Evolutionary conservation across 2,113 vertebrate species (phyloP).

Genomic region (Pimephales promelas): DNA sequence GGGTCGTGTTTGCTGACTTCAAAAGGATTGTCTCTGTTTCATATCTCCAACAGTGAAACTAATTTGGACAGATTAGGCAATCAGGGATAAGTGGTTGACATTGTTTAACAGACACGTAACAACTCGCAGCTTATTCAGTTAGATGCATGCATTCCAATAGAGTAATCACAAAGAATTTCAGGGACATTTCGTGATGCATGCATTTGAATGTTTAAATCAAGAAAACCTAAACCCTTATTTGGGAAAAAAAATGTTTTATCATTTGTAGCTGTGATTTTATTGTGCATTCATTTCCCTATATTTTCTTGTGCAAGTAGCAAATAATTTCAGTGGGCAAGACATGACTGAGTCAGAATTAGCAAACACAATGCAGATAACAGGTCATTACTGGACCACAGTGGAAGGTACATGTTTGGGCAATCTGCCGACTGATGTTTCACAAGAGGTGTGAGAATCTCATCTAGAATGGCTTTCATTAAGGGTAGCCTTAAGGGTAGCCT

Average conservation of each 20-base stretch:
- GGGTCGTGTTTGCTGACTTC: background rate
- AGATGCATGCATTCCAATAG: background rate
- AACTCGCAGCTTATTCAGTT: background rate
- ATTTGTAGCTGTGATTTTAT: conserved; percentile 29
- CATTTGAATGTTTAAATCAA: background rate
- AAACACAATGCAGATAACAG: conserved; percentile 43
- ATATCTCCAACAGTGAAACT: background rate
- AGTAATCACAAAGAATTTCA: background rate
- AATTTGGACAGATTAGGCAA: conserved; percentile 15
- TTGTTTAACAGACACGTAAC: background rate
- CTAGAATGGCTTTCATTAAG: background rate
- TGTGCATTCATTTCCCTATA: conserved; percentile 40
- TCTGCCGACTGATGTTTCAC: background rate
- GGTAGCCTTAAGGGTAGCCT: background rate
- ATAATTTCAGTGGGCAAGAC: conserved; percentile 62
- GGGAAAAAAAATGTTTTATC: no score
- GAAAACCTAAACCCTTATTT: background rate
- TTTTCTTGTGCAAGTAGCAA: conserved; percentile 40
- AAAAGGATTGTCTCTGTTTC: background rate
- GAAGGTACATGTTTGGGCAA: conserved; percentile 13
- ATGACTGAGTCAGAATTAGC: conserved; percentile 61
- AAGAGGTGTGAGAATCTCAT: conserved; percentile 12
- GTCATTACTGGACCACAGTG: conserved; percentile 53
- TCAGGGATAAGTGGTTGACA: conserved; percentile 1
- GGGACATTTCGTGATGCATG: background rate